A percentile compares a stretch with the other conserved stretches of the same genome.
These are phyloP conservation scores for Andrena praecox DNA, from an alignment of 2,888 invertebrate genomes.

Conservation along the genomic window DNA sequence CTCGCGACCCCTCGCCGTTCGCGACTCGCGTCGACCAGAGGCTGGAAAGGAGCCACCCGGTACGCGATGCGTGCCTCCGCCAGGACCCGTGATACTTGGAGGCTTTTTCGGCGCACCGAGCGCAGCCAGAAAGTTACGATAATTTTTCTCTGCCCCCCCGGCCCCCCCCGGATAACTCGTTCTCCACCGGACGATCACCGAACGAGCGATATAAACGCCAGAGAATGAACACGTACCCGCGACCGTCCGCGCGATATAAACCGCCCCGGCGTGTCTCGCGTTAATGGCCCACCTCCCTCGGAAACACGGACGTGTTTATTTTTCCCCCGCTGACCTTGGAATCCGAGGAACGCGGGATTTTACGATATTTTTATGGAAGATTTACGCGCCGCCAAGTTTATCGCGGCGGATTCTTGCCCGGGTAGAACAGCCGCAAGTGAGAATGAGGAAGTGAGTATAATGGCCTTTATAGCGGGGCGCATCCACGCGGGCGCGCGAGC, in stretches of 20 bases:
- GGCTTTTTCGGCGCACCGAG: conserved; percentile 40
- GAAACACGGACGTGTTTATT: conserved; percentile 23
- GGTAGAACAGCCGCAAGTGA: conserved; percentile 56
- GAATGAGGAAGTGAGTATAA: conserved; percentile 69
- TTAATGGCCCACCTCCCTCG: conserved; percentile 39
- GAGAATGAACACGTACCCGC: conserved; percentile 35
- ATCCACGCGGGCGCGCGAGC: conserved; percentile 21
- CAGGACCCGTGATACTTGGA: conserved; percentile 23
- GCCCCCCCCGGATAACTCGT: background rate
- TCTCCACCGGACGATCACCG: conserved; percentile 3
- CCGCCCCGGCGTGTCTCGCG: conserved; percentile 25
- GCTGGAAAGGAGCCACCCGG: conserved; percentile 41
- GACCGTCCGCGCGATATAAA: conserved; percentile 5
- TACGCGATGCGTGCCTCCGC: conserved; percentile 29
- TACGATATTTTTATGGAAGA: conserved; percentile 63
- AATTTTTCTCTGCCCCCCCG: conserved; percentile 26
- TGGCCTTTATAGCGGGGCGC: conserved; percentile 58
- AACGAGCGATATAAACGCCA: conserved; percentile 28
- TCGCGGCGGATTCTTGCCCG: conserved; percentile 63
- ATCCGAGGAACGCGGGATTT: conserved; percentile 43
- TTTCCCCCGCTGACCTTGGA: conserved; percentile 41
- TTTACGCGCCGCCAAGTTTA: conserved; percentile 60
- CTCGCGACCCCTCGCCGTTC: conserved; percentile 18
- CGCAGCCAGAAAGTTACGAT: conserved; percentile 32
- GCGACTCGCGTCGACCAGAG: background rate